Evolutionary conservation across 1,140 invertebrate species (phyloP).

Genomic region (Ruditapes philippinarum): DNA sequence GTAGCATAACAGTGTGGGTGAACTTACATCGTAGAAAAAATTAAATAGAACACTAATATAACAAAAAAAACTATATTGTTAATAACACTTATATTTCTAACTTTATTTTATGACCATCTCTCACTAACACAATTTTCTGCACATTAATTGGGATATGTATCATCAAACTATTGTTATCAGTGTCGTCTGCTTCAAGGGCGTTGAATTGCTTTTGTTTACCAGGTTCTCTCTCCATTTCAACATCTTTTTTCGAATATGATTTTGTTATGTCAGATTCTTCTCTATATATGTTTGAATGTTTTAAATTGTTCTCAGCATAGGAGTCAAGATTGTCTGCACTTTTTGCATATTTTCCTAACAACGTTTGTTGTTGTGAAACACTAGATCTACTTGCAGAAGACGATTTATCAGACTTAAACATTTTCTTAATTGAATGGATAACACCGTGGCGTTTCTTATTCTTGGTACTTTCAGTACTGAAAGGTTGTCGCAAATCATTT

Average conservation of each 20-base stretch:
- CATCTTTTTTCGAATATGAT: not conserved
- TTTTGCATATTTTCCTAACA: not conserved
- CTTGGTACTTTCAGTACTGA: not conserved
- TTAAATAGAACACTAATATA: too few species aligned
- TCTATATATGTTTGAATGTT: not conserved
- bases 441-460: not conserved
- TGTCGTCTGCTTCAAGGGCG: not conserved
- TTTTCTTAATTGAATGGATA: not conserved
- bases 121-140: constrained; percentile 27
- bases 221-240: not conserved
- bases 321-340: not conserved
- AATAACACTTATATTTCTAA: constrained; percentile 32
- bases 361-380: not conserved
- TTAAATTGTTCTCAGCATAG: not conserved
- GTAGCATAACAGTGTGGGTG: too few species aligned
- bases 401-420: not conserved
- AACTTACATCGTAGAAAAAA: too few species aligned
- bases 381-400: not conserved
- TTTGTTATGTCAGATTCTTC: not conserved
- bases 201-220: not conserved
- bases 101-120: constrained; percentile 46
- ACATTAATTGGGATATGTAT: constrained; percentile 44
- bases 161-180: not conserved
- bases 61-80: too few species aligned
- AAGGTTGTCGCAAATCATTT: constrained; percentile 8